Evolutionary conservation across 2,113 vertebrate genomes (phyloP), one percentile per base, ranked within the genome.

Genomic region (Solea solea): DNA sequence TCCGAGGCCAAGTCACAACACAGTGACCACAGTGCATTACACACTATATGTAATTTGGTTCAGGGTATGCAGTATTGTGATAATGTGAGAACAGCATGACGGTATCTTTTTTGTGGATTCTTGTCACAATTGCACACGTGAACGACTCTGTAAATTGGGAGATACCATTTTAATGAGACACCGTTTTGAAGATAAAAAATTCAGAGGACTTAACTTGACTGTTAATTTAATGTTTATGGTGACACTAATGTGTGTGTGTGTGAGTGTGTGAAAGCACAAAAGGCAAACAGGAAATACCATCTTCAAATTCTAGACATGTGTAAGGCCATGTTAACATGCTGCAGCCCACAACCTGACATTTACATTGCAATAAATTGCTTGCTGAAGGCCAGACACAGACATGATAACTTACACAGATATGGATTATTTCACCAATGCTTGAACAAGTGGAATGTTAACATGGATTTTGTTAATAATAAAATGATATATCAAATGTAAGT

Each of bases 201-300:
- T 34, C 34, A 34, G 34, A 34, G 34, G 16, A 51, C 10, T 27
- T 9, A 12, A 44, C 8, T 1, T 6, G 34, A 34, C 34, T 45
- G 60, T 48, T 55, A 50, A 16, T 44, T 10, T 27, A 52, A 39
- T 64, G 64, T 69, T 69, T 63, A 44, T 28, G 21, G 48, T 3
- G 5, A 13, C 15, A 57, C 28, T 16, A 39, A 16, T 4, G 13
- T 48, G 14, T 13, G 25, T 45, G 34, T 34, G 34, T 34, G 34
- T 21, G 21, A 1, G 21, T 21, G 21, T 6, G 5, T 34, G 34
- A 6, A 34, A 34, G 8, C n/a, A 41, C n/a, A 51, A 8, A 21
- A 25, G 9, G 10, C n/a, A 49, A 63, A 7, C 9, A 11, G 15
- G 13, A 48, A 56, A 46, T 27, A 55, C 8, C 3, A 5, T 66